Evolutionary conservation across 2,888 invertebrate genomes (phyloP), one percentile per base, ranked within the genome.

Genomic region (Noctua comes): DNA sequence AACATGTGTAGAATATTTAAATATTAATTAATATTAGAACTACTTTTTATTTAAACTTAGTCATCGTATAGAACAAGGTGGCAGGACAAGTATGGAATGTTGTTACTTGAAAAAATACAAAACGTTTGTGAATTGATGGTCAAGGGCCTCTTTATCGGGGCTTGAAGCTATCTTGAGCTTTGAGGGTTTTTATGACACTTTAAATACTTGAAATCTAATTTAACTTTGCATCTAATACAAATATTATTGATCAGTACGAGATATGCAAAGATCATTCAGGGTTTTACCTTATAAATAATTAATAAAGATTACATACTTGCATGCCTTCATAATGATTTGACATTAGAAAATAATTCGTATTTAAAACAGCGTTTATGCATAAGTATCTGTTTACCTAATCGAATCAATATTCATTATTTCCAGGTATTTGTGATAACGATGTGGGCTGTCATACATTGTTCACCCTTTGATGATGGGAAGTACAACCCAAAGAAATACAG

Each of bases 401-500:
- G 21, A 21, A 64, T 71, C 24, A 71, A 75, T 68, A 68, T 79
- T 73, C 18, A 76, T 73, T 68, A 59, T 82, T 95, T 95, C 73
- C 94, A 96, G 96, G 83, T 93, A 73, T 81, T 94, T 57, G 70
- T 93, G 46, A 65, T 93, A 46, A 90, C 93, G 1, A 59, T 95
- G 76, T 89, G 93, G 88, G 85, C 92, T 16, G 84, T 90, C 10
- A 92, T 93, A 59, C 87, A 92, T 40, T 92, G 94, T 83, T 92
- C 93, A 48, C 93, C 95, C 0, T 92, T 84, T 74, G 93, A 94
- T 51, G 94, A 94, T 85, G 95, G 96, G 0, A 96, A 95, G 88
- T 97, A 96, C 78, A 91, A 87, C 69, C 95, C 95, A 5, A 89
- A 89, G 82, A 93, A 93, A 86, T 94, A 94, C 76, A 93, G 90